Base-by-base conservation (phyloP, 2,888 invertebrate species). In the Lissocephala sabroskyi region DNA sequence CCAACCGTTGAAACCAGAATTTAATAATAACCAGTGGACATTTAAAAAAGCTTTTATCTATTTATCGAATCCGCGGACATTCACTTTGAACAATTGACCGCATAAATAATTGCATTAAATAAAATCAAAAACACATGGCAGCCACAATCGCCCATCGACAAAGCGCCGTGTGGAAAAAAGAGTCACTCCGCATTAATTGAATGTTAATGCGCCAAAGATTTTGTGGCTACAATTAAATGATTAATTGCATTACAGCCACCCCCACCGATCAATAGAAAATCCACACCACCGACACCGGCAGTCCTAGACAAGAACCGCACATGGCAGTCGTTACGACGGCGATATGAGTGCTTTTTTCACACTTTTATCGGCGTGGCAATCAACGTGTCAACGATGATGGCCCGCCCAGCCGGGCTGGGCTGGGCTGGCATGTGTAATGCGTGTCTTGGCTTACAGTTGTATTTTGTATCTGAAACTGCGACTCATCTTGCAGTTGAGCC, bases 161-260 rank as follows among this genome's bases (percentile, higher is more conserved):
- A 35, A n/a, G n/a, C n/a, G n/a, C n/a, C n/a, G n/a, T n/a, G n/a
- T n/a, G 23, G 7, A 23, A 23, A 23, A 41, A 40, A 41, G 43
- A 45, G 54, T 49, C 41, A 48, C 55, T 59, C 53, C 54, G 49
- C 53, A 64, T 67, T 76, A 76, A 76, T 70, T 76, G 68, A 76
- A 67, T 68, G 68, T 73, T 64, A 68, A 76, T 67, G 56, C 42
- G 65, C 40, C 45, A 40, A 44, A 51, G 62, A 55, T 57, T 64
- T 57, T 51, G 68, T 39, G 65, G 68, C 49, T 28, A 73, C 56
- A 73, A 65, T 59, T 64, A 62, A 73, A 73, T 76, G 70, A 76
- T 70, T 68, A 73, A 64, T 33, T 13, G 6, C 35, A 35, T 1
- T 3, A 16, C 6, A 52, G 45, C 40, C n/a, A n/a, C 37, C 23